Evolutionary conservation across 1,140 invertebrate genomes (phyloP), one percentile per base, ranked within the genome.

Genomic region (Idris sp.): DNA sequence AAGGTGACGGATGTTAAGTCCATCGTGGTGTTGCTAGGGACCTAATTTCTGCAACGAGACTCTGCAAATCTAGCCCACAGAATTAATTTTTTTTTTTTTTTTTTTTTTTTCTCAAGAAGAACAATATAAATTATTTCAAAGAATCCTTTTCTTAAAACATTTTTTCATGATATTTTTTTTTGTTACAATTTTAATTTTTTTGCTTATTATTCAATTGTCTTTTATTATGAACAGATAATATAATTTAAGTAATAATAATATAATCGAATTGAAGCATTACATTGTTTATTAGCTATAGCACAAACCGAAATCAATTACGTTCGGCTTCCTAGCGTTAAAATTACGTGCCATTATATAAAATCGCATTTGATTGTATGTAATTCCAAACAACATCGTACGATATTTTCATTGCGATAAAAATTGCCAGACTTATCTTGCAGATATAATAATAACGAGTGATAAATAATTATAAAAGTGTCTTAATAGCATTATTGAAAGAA

Each of bases 1-100:
- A 64, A 64, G 68, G 58, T 72, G 68, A 72, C 68, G 68, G 68
- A 72, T 58, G 41, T 64, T 56, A 56, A 72, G 68, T 58, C 58
- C 68, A 51, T 64, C 58, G 56, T 43, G 31, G 44, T 61, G 46
- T 71, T 71, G 67, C 56, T 56, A 62, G 67, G 67, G 49, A 56
- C 56, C 67, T 62, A 71, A 41, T 71, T 71, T 26, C 67, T 69
- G 49, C 65, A 15, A 44, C 28, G 35, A 6, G n/a, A 31, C 33
- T 56, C 38, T 48, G 62, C 2, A 38, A 65, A 65, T 64, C 35
- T 15, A n/a, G 30, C 43, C 28, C 31, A 11, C 31, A 9, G 11
- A 33, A 10, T 33, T n/a, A n/a, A n/a, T n/a, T n/a, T n/a, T n/a
- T n/a, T n/a, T n/a, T n/a, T n/a, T n/a, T n/a, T n/a, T n/a, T n/a